Conservation (phyloP, 2,113 vertebrate genomes). For the Varanus salvator region DNA sequence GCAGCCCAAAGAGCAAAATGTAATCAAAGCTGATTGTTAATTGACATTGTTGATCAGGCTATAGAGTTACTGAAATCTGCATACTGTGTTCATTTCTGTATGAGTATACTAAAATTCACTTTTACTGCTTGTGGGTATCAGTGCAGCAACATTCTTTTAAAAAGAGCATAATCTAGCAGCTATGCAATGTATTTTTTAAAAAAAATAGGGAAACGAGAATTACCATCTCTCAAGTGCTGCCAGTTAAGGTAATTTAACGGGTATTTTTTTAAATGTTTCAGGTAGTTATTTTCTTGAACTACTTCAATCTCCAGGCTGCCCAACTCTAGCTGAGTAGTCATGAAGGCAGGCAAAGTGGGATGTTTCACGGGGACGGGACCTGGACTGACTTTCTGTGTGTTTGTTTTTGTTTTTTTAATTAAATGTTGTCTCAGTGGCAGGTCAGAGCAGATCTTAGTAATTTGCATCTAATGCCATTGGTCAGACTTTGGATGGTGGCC, state of each 20-base stretch:
- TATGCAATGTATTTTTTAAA: constrained; percentile 79
- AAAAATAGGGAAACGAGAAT: constrained; percentile 57
- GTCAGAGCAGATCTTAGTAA: constrained; percentile 71
- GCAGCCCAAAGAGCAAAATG: constrained; percentile 75
- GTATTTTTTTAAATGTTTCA: constrained; percentile 80
- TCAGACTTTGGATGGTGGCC: constrained; percentile 71
- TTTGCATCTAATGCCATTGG: constrained; percentile 68
- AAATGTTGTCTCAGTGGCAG: constrained; percentile 63
- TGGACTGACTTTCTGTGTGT: constrained; percentile 63
- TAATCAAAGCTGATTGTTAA: constrained; percentile 71
- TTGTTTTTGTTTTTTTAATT: constrained; percentile 46
- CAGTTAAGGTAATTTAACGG: constrained; percentile 80
- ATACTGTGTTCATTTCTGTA: constrained; percentile 60
- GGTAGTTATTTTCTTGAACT: constrained; percentile 79
- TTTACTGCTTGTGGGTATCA: constrained; percentile 67
- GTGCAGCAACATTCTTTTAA: constrained; percentile 44
- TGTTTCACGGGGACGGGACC: constrained; percentile 65
- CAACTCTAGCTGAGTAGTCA: constrained; percentile 68
- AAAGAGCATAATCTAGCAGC: constrained; percentile 78
- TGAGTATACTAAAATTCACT: constrained; percentile 65
- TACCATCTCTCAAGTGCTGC: constrained; percentile 74
- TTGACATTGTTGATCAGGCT: constrained; percentile 62
- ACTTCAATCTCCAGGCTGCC: constrained; percentile 74
- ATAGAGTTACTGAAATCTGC: constrained; percentile 59
- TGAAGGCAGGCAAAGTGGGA: constrained; percentile 54